Evolutionary conservation across 2,113 vertebrate genomes (phyloP).

Genomic region (Sarotherodon lohbergeri): DNA sequence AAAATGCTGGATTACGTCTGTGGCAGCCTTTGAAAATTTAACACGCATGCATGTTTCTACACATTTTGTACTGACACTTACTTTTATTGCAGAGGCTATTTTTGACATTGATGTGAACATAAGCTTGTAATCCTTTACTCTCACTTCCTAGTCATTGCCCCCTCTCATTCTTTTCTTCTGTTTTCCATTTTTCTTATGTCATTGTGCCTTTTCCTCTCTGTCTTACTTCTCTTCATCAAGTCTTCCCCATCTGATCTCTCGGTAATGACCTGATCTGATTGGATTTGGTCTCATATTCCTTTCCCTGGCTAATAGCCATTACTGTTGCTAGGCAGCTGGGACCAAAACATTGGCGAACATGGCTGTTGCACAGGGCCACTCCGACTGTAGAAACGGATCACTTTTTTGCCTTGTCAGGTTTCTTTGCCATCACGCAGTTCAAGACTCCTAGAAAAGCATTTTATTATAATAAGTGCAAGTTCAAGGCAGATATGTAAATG

Average conservation of each 20-base stretch:
- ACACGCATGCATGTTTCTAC: neutral
- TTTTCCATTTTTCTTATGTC: neutral
- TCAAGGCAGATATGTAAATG: neutral
- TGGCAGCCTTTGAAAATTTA: neutral
- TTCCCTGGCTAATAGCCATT: constrained; percentile 50
- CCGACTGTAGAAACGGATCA: constrained; percentile 17
- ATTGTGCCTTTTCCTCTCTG: neutral
- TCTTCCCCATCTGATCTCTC: constrained; percentile 34
- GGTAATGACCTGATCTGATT: constrained; percentile 65
- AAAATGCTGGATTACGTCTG: neutral
- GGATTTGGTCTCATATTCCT: constrained; percentile 61
- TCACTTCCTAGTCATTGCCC: neutral
- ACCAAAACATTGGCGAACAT: constrained; percentile 53
- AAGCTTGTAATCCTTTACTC: neutral
- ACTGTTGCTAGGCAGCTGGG: constrained; percentile 53
- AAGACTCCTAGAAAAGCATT: neutral
- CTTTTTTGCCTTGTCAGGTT: constrained; percentile 18
- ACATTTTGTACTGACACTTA: neutral
- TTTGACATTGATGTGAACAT: neutral
- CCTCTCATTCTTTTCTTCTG: neutral
- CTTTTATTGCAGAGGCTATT: neutral
- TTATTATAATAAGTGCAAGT: neutral
- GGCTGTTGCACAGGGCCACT: neutral
- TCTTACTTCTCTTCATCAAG: constrained; percentile 12
- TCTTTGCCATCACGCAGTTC: neutral